A percentile compares a stretch with the other conserved stretches of the same genome.
These are phyloP conservation scores for Brevimyrus niger DNA, from an alignment of 2,113 vertebrate genomes.

Conservation along the genomic window DNA sequence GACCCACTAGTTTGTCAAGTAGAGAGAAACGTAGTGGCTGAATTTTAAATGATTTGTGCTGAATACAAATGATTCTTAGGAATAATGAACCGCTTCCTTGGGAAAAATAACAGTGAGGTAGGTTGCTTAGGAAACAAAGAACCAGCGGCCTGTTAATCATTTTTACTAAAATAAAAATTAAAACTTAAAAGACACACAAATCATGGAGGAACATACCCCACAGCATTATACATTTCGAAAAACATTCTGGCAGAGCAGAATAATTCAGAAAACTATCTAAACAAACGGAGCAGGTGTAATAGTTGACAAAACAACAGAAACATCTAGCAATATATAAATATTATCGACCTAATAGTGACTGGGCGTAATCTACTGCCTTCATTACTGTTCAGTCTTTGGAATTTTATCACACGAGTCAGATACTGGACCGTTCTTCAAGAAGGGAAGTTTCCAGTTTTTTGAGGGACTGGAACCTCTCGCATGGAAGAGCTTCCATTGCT, in stretches of 20 bases:
- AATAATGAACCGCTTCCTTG: not conserved
- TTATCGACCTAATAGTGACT: not conserved
- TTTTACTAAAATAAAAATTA: not conserved
- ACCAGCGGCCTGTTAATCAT: not conserved
- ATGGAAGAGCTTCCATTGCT: not conserved
- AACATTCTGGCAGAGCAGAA: not conserved
- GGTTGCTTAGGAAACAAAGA: slow-evolving; percentile 8
- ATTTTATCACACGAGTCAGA: not conserved
- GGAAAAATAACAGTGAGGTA: not conserved
- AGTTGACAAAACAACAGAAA: not conserved
- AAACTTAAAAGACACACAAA: not conserved
- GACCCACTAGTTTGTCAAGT: not conserved
- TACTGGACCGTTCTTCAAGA: not conserved
- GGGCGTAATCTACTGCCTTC: not conserved
- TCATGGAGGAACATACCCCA: not conserved
- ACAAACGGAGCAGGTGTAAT: not conserved
- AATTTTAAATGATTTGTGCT: not conserved
- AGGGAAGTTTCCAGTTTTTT: not conserved
- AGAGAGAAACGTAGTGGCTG: not conserved
- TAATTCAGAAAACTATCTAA: not conserved
- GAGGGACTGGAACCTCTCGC: not conserved
- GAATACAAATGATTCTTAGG: slow-evolving; percentile 10
- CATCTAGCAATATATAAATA: not conserved
- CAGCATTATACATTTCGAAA: not conserved
- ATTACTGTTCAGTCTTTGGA: not conserved